phyloP scores from a whole-genome alignment of 2,888 invertebrate genomes.

The Reticulitermes lucifugus region DNA sequence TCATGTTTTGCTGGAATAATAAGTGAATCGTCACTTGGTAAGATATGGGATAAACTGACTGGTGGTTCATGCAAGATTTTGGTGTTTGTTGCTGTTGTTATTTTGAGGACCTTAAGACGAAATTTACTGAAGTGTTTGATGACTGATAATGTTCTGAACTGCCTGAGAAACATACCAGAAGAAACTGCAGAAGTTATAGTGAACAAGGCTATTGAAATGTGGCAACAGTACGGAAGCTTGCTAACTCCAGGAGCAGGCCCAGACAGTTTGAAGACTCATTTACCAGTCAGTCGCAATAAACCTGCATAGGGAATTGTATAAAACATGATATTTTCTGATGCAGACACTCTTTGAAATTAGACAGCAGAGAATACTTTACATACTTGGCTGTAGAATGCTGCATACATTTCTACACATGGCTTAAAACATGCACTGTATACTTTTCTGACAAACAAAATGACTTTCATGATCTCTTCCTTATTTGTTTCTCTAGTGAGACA shows the following conservation, averaged over 20 bases:
- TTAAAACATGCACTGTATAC: too few relatives aligned
- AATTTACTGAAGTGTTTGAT: constrained; percentile 73
- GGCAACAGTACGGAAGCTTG: constrained; percentile 82
- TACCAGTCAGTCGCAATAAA: constrained; percentile 40
- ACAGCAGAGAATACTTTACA: too few relatives aligned
- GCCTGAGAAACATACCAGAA: constrained; percentile 70
- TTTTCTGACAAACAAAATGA: too few relatives aligned
- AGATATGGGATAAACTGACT: constrained; percentile 90
- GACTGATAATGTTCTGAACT: constrained; percentile 71
- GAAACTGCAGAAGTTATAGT: constrained; percentile 86
- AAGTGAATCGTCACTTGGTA: constrained; percentile 80
- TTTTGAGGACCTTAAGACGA: constrained; percentile 77
- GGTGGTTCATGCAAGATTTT: constrained; percentile 88
- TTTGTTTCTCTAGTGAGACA: too few relatives aligned
- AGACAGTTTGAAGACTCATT: constrained; percentile 41
- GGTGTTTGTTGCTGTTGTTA: constrained; percentile 80
- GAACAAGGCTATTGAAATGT: constrained; percentile 86
- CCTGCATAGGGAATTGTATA: neutral
- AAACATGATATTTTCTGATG: too few relatives aligned
- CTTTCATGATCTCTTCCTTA: too few relatives aligned
- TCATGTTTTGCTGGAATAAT: constrained; percentile 86
- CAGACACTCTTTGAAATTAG: too few relatives aligned
- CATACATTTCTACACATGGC: too few relatives aligned
- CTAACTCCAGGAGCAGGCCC: constrained; percentile 51
- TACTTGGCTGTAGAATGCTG: too few relatives aligned